These are phyloP conservation scores for Zhuqinia jingwanae DNA, from an alignment of 2,888 invertebrate species.

Conservation along the genomic window DNA sequence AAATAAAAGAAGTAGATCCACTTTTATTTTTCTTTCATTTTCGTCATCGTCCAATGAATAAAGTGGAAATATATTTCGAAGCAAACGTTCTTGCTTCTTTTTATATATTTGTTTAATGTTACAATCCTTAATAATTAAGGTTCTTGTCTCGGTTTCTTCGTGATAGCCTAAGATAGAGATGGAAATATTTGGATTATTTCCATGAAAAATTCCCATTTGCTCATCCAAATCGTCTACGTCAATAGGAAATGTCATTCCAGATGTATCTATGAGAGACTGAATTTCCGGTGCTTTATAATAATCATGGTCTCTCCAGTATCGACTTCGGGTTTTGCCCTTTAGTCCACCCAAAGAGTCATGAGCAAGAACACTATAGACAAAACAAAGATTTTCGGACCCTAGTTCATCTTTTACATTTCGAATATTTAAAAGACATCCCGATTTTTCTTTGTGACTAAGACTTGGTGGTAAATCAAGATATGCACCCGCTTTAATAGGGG, in stretches of 20 bases:
- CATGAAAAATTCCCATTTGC: not conserved
- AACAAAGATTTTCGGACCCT: not conserved
- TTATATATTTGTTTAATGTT: not conserved
- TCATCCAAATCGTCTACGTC: not conserved
- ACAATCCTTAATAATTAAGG: not conserved
- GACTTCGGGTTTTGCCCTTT: not conserved
- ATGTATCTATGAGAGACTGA: not conserved
- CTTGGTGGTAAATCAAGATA: not conserved
- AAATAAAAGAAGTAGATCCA: not conserved
- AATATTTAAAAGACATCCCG: not conserved
- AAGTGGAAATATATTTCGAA: not conserved
- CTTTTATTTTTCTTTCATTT: not conserved
- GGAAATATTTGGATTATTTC: not conserved
- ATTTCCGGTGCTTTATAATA: not conserved
- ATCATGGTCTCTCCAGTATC: not conserved
- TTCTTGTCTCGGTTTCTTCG: not conserved
- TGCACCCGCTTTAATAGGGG: not conserved
- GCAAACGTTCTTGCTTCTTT: not conserved
- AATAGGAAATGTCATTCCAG: slow-evolving; percentile 2
- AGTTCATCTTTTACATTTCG: not conserved
- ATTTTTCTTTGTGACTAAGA: not conserved
- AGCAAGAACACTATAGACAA: not conserved
- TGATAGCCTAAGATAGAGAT: not conserved
- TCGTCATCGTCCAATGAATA: not conserved
- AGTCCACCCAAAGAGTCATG: not conserved